Conservation (phyloP, 2,797 vertebrate genomes). For the Peromyscus nudipes region DNA sequence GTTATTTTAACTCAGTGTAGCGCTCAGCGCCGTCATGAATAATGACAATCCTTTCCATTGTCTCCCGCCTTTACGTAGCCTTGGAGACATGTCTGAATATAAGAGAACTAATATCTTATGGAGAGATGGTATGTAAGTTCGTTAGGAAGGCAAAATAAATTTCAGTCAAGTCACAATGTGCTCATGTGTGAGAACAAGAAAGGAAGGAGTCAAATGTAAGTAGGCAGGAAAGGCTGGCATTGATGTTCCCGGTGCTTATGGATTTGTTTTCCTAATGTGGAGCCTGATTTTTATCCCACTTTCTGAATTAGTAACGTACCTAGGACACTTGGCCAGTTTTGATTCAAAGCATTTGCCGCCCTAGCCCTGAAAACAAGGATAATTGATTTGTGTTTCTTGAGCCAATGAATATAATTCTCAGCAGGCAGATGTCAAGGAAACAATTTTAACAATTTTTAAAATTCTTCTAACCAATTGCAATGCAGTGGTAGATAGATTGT, state of each 20-base stretch:
- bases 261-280: conserved; percentile 88
- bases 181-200: conserved; percentile 78
- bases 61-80: conserved; percentile 73
- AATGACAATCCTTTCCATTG: conserved; percentile 77
- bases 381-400: conserved; percentile 85
- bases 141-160: conserved; percentile 85
- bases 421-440: conserved; percentile 80
- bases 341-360: conserved; percentile 85
- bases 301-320: conserved; percentile 89
- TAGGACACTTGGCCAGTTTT: conserved; percentile 87
- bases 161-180: conserved; percentile 79
- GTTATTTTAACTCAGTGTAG: conserved; percentile 69
- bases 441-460: conserved; percentile 76
- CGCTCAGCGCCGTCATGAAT: conserved; percentile 76
- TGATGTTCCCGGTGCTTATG: conserved; percentile 85
- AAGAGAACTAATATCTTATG: conserved; percentile 77
- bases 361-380: conserved; percentile 83
- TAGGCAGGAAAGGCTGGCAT: conserved; percentile 84
- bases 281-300: conserved; percentile 87
- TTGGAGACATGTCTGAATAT: conserved; percentile 75
- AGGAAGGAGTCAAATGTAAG: conserved; percentile 84
- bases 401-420: conserved; percentile 78
- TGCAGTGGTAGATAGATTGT: conserved; percentile 66
- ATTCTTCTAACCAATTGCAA: conserved; percentile 59
- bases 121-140: conserved; percentile 85